Conservation (phyloP, 2,113 vertebrate genomes). For the Rafetus swinhoei region DNA sequence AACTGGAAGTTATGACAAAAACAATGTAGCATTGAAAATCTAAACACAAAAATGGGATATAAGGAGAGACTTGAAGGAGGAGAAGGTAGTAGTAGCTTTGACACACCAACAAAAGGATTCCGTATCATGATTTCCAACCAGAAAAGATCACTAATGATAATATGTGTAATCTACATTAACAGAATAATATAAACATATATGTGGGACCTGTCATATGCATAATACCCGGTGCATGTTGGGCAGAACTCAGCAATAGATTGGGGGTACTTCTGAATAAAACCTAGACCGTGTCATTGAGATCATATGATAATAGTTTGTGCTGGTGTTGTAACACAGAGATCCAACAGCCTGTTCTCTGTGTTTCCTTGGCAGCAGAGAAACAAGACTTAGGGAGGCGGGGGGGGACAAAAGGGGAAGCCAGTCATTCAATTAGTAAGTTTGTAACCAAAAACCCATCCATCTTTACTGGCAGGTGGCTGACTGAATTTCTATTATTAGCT, state of each 20-base stretch:
- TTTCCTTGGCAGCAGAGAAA: conserved; percentile 51
- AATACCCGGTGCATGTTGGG: background rate
- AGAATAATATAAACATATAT: background rate
- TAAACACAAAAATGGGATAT: background rate
- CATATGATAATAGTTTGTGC: background rate
- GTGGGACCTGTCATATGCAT: background rate
- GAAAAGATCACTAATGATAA: background rate
- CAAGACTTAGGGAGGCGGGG: background rate
- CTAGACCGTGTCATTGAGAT: background rate
- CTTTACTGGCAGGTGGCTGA: conserved; percentile 74
- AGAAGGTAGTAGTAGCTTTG: background rate
- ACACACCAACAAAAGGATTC: background rate
- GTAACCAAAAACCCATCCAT: conserved; percentile 73
- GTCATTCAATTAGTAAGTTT: conserved; percentile 44
- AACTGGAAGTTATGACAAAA: background rate
- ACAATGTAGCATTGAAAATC: background rate
- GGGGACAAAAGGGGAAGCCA: background rate
- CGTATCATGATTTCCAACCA: background rate
- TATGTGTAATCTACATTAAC: background rate
- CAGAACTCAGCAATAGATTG: background rate
- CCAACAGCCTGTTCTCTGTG: background rate
- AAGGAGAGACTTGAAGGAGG: background rate
- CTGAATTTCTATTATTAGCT: conserved; percentile 85
- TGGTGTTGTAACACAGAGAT: background rate
- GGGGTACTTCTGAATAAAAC: background rate